Percentiles rank a stretch among this genome's conserved stretches.
Conservation (phyloP, 1,140 invertebrate species). For the Brachionus rubens region DNA sequence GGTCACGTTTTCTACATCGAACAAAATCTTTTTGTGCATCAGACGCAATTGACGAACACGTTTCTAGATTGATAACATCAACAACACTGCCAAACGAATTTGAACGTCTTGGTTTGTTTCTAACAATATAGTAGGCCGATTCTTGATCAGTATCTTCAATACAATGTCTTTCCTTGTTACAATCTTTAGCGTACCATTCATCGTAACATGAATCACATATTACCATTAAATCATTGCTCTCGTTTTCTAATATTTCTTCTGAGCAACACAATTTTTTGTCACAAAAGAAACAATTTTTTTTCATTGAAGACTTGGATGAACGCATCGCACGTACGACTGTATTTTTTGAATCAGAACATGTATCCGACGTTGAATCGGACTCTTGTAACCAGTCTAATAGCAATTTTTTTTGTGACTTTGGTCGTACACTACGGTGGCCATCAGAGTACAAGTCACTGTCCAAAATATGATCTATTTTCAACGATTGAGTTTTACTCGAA, state of each 20-base stretch:
- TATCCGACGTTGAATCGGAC: background rate
- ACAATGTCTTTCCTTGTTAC: background rate
- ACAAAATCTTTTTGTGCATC: background rate
- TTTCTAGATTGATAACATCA: conserved; percentile 14
- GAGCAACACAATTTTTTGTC: background rate
- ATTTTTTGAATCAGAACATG: background rate
- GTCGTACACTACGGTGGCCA: background rate
- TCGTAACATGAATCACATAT: conserved; percentile 10
- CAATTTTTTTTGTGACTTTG: background rate
- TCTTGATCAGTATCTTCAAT: background rate
- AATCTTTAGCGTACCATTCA: background rate
- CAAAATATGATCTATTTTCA: too few species aligned
- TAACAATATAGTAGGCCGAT: background rate
- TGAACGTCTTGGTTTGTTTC: background rate
- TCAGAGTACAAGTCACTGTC: background rate
- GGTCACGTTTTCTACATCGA: background rate
- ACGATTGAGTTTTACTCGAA: too few species aligned
- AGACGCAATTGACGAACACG: background rate
- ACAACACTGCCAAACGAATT: conserved; percentile 7
- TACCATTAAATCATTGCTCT: background rate
- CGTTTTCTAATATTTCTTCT: background rate
- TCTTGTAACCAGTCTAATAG: background rate
- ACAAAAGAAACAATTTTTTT: background rate
- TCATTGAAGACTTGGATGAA: background rate
- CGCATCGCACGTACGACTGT: background rate